Evolutionary conservation across 2,113 vertebrate species (phyloP), one percentile per base, ranked within the genome.

Genomic region (Cisticola juncidis): DNA sequence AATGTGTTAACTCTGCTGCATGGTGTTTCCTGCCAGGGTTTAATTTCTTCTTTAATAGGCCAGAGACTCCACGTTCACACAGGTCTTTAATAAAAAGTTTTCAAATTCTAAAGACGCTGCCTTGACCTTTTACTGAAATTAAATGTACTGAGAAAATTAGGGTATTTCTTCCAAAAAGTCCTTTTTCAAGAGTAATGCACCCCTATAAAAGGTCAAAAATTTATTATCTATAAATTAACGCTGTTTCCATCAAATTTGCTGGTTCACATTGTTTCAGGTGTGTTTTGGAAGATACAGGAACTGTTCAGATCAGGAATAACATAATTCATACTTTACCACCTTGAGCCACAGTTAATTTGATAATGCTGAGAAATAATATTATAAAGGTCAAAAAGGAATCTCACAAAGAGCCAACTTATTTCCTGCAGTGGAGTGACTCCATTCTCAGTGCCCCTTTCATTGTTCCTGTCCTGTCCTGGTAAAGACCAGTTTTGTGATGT

Each of bases 101-200:
- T 79, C 35, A 77, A 72, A 72, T 70, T 95, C 91, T 81, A 60
- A 93, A 94, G 93, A 64, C 71, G 72, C 60, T 31, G 18, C 26
- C 44, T 76, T 97, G 97, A 97, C 91, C 92, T 98, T 90, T 98
- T 97, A 76, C 72, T 86, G 79, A 96, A 95, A 87, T 90, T 50
- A 92, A 90, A 88, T 81, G 45, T 38, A 56, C n/a, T 79, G 92
- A 87, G 91, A 83, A 95, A 97, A 95, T 93, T 83, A 91, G 61
- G 87, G 85, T 62, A 77, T 88, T 92, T 51, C 68, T 97, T 94
- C 81, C 33, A 64, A 94, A 91, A 90, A 94, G 58, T 80, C 33
- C 3, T 72, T 81, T 92, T 87, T 26, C 76, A 80, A 86, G 48
- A 60, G 29, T 81, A 72, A 86, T 61, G 88, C 40, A 9, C 42